These are phyloP conservation scores for Aphaenogaster rudis DNA, from an alignment of 1,140 invertebrate species.

Conservation along the genomic window DNA sequence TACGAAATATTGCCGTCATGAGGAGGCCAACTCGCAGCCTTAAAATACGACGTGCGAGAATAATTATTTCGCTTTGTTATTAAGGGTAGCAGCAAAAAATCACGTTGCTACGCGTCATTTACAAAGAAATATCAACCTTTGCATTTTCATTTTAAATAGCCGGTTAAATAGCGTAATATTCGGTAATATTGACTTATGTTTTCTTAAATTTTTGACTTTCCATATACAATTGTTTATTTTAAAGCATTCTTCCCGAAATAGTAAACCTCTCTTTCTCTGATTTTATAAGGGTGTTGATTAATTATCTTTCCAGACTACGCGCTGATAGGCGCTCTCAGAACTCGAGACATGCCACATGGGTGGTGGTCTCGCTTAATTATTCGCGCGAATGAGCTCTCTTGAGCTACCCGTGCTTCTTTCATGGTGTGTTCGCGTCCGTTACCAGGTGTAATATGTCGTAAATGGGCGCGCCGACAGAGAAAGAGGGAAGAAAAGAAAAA, in stretches of 20 bases:
- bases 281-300: constrained; percentile 61
- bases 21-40: not conserved
- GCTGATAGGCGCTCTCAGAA: constrained; percentile 24
- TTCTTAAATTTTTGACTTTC: not conserved
- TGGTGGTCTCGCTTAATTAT: constrained; percentile 71
- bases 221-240: constrained; percentile 23
- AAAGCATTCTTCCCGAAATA: not conserved
- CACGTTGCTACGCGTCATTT: not conserved
- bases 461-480: constrained; percentile 30
- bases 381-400: constrained; percentile 33
- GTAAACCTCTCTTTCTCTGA: not conserved
- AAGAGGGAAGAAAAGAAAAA: not conserved
- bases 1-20: constrained; percentile 19
- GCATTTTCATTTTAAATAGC: not conserved
- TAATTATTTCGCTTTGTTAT: constrained; percentile 1
- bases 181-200: not conserved
- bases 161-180: not conserved
- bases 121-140: constrained; percentile 15
- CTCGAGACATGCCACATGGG: constrained; percentile 50
- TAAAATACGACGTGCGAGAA: constrained; percentile 8
- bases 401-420: constrained; percentile 28
- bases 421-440: constrained; percentile 11
- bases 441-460: constrained; percentile 54
- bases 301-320: constrained; percentile 47
- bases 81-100: constrained; percentile 1